Conservation (phyloP, 2,797 vertebrate species). For the Parambassis ranga region DNA sequence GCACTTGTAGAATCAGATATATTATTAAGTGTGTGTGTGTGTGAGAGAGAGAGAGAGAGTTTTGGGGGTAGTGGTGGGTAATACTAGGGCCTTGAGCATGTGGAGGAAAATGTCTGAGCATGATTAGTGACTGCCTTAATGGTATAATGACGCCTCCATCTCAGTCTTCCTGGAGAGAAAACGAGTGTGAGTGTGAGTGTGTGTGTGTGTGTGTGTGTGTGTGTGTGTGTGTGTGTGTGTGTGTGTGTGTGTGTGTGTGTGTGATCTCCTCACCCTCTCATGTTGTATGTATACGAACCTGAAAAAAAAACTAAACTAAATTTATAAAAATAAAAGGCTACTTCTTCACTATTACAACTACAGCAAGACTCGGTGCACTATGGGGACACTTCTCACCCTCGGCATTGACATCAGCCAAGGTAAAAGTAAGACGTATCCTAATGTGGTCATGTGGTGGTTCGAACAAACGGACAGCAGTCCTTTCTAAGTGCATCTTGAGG, state of each 20-base stretch:
- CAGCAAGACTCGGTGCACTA: too few species aligned
- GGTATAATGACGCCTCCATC: constrained; percentile 32
- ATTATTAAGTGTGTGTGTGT: background rate
- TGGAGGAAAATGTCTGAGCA: constrained; percentile 27
- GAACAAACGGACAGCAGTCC: constrained; percentile 10
- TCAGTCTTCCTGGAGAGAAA: constrained; percentile 1
- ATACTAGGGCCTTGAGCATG: constrained; percentile 42
- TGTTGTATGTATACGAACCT: too few species aligned
- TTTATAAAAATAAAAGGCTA: too few species aligned
- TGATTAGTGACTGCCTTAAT: constrained; percentile 56
- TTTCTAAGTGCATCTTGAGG: constrained; percentile 25
- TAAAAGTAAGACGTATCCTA: too few species aligned
- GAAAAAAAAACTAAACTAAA: too few species aligned
- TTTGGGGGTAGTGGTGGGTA: constrained; percentile 36
- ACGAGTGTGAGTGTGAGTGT: background rate
- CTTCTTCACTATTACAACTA: too few species aligned
- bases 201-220: constrained; percentile 2
- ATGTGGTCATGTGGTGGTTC: background rate
- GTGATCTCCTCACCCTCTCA: background rate
- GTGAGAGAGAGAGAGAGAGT: background rate
- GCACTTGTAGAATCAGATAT: background rate
- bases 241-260: background rate
- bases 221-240: background rate
- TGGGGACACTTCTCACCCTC: too few species aligned
- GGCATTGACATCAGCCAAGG: too few species aligned